phyloP scores from a whole-genome alignment of 1,140 invertebrate species.

The Steinernema khuongi region DNA sequence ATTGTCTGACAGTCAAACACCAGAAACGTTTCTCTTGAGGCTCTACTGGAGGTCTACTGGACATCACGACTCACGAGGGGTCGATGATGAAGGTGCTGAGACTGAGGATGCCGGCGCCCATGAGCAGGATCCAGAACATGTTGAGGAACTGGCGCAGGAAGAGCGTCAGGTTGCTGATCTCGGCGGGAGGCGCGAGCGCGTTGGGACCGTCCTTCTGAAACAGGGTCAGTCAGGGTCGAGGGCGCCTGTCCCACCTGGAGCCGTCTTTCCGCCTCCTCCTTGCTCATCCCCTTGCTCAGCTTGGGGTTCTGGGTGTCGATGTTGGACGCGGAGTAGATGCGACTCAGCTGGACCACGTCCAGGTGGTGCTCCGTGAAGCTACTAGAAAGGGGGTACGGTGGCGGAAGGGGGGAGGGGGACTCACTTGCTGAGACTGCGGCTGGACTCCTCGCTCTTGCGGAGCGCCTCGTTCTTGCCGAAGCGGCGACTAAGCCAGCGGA shows the following conservation, averaged over 20 bases:
- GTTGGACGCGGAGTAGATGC: constrained; percentile 13
- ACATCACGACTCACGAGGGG: constrained; percentile 34
- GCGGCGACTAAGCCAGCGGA: neutral
- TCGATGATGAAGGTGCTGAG: constrained; percentile 30
- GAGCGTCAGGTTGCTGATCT: constrained; percentile 29
- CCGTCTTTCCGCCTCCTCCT: constrained; percentile 15
- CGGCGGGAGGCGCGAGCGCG: constrained; percentile 30
- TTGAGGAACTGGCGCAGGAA: constrained; percentile 35
- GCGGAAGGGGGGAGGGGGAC: neutral
- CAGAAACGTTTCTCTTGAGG: too few relatives aligned
- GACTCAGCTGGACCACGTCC: constrained; percentile 21
- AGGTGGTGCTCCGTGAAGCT: constrained; percentile 29
- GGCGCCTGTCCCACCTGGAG: neutral
- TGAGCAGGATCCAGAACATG: constrained; percentile 36
- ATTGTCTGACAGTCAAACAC: too few relatives aligned
- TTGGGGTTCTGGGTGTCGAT: constrained; percentile 27
- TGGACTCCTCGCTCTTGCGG: neutral
- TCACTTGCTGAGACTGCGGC: constrained; percentile 14
- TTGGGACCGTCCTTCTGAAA: constrained; percentile 32
- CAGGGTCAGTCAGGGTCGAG: neutral
- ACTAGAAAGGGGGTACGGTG: constrained; percentile 18
- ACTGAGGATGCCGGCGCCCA: constrained; percentile 30
- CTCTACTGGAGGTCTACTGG: neutral
- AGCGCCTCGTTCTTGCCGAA: constrained; percentile 2
- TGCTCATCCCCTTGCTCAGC: constrained; percentile 25